Base-by-base conservation (phyloP, 2,113 vertebrate genomes). In the Pelobates fuscus region DNA sequence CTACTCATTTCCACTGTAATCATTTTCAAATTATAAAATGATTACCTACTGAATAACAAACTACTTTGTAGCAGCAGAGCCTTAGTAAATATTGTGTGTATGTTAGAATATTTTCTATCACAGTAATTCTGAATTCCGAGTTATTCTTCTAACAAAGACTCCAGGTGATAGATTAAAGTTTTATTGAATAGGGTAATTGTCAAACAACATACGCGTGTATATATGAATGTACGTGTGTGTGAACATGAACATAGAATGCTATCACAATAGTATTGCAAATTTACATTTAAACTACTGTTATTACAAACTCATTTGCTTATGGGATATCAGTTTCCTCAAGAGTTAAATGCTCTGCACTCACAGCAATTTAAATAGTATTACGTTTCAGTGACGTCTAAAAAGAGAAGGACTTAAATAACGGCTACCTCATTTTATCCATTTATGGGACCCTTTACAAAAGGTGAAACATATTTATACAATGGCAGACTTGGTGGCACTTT, bases 321-420 rank as follows among this genome's bases (percentile, higher is more conserved):
- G 8, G 62, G 59, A 26, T 62, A 17, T 63, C 18, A 71, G 20
- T 58, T 49, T 57, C 0, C 58, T 60, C 46, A 32, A 58, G 8
- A 23, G 1, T 68, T 67, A 78, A 73, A 60, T n/a, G 18, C 5
- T 59, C 21, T 23, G 17, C 30, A 6, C 37, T 78, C n/a, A n/a
- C 32, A 10, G 75, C 44, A 4, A 44, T 67, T 46, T 71, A 78
- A 66, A 71, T 0, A 0, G 32, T 10, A 41, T 0, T 2, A 72
- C 79, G 2, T 71, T 71, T 80, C 12, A 62, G 7, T 29, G 59
- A 79, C 20, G 2, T 80, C 6, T 80, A 32, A 67, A 78, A 81
- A 14, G 2, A 81, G 78, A 75, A 24, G 44, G 7, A 61, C 30
- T 68, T 78, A 77, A 82, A 77, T 30, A 26, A 12, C 60, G 64